Base-by-base conservation (phyloP, 2,888 invertebrate genomes). In the Gymnoscelis rufifasciata region DNA sequence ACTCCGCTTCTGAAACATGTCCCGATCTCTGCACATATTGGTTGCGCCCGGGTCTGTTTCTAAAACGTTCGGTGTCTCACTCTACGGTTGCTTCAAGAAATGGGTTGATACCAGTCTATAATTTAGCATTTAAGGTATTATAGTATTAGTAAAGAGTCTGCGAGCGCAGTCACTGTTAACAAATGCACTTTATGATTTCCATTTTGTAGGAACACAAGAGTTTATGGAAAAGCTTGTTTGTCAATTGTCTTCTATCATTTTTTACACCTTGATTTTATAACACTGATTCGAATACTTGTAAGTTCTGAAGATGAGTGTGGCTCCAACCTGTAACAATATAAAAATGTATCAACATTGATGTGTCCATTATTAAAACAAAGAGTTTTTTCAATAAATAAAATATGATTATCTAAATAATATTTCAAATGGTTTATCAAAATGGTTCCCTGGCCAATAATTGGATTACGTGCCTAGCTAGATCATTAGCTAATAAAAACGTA, bases 11-110 rank as follows among this genome's bases (percentile, higher is more conserved):
- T 74, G 68, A 57, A 62, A 54, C 93, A 93, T 93, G 91, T 93
- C 93, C 84, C 93, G 89, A 89, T 93, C 93, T 66, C 93, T 92
- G 90, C 93, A 93, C 93, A 92, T 91, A 77, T 71, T 86, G 78
- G 67, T 74, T 68, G 69, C 75, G 69, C 87, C 75, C 80, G 70
- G 71, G 75, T 68, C 71, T 78, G 61, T 61, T 47, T 39, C 44
- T 55, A 50, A 41, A 47, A 27, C 38, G 38, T 40, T 36, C 38
- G 56, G 45, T n/a, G n/a, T 29, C 54, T 54, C 51, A 80, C 90
- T 91, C 93, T 95, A 96, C 92, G 96, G 96, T 88, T 96, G 96
- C 90, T 96, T 96, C 86, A 96, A 90, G 86, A 96, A 96, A 88
- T 96, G 96, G 79, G 95, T 96, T 81, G 96, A 95, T 63, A 96